Evolutionary conservation across 2,888 invertebrate genomes (phyloP), one percentile per base, ranked within the genome.

Genomic region (Acleris laterana): DNA sequence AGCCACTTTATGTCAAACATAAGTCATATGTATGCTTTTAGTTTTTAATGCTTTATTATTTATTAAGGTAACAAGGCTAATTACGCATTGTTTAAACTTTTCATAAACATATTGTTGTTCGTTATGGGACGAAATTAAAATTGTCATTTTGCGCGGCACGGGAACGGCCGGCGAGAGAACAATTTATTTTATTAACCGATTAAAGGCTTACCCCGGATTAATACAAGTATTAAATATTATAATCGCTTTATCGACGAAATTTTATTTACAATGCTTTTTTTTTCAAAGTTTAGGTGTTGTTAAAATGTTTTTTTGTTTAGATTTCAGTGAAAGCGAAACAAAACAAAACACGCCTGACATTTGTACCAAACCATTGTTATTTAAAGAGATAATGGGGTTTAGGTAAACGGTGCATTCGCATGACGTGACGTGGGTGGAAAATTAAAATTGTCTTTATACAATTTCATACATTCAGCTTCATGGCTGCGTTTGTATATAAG

Each of bases 151-250:
- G 78, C 72, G 71, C 66, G 71, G 65, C 72, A 69, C 63, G 68
- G 63, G 71, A 71, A 69, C 72, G 69, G 76, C 72, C 76, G 56
- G 7, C 71, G 72, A 66, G 73, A 72, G 74, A 72, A 76, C 81
- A 82, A 85, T 88, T 83, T 82, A 84, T 87, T 86, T 85, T 82
- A 87, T 85, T 80, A 84, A 78, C 81, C 80, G 80, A 84, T 83
- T 84, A 83, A 79, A 76, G 74, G 81, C 79, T 83, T 81, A 83
- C 82, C 80, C 69, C 72, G 78, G 76, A 79, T 81, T 82, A 77
- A 77, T 74, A 70, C 70, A 66, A 62, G 65, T 38, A 75, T 76
- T 75, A 75, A 77, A 77, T 78, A 72, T 73, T 75, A 77, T 78
- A 76, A 80, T 78, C 75, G 73, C 71, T 77, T 75, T 75, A 76